Percentiles rank a stretch among this genome's conserved stretches.
Conservation (phyloP, 2,888 invertebrate genomes). For the Scotopteryx bipunctaria region DNA sequence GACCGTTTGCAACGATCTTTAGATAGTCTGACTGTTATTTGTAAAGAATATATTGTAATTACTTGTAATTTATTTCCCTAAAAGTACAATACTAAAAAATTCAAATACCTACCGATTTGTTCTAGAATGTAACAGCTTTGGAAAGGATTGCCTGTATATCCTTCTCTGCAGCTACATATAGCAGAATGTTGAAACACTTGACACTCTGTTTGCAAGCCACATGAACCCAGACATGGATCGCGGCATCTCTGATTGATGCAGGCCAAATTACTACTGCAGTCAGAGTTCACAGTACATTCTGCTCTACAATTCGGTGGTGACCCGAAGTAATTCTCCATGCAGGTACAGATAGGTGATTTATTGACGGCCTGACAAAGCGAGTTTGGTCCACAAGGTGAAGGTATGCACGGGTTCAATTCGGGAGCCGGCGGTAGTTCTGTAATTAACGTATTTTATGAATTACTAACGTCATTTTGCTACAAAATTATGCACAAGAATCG, state of each 20-base stretch:
- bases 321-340: slow-evolving; percentile 86
- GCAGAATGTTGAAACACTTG: slow-evolving; percentile 90
- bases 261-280: slow-evolving; percentile 89
- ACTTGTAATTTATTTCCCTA: too few species aligned
- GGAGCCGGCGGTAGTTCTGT: slow-evolving; percentile 26
- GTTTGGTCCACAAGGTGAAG: slow-evolving; percentile 89
- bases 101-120: slow-evolving; percentile 66
- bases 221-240: slow-evolving; percentile 91
- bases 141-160: slow-evolving; percentile 90
- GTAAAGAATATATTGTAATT: too few species aligned
- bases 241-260: slow-evolving; percentile 91
- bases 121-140: slow-evolving; percentile 81
- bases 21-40: too few species aligned
- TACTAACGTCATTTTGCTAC: too few species aligned
- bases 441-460: too few species aligned
- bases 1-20: too few species aligned
- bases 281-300: slow-evolving; percentile 88
- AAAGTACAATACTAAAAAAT: not conserved
- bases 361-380: slow-evolving; percentile 86
- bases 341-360: slow-evolving; percentile 85
- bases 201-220: slow-evolving; percentile 89
- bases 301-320: slow-evolving; percentile 88
- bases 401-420: slow-evolving; percentile 85
- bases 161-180: slow-evolving; percentile 88
- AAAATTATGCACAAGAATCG: too few species aligned